Evolutionary conservation across 2,888 invertebrate species (phyloP), one percentile per base, ranked within the genome.

Genomic region (Ophioninae sp.): DNA sequence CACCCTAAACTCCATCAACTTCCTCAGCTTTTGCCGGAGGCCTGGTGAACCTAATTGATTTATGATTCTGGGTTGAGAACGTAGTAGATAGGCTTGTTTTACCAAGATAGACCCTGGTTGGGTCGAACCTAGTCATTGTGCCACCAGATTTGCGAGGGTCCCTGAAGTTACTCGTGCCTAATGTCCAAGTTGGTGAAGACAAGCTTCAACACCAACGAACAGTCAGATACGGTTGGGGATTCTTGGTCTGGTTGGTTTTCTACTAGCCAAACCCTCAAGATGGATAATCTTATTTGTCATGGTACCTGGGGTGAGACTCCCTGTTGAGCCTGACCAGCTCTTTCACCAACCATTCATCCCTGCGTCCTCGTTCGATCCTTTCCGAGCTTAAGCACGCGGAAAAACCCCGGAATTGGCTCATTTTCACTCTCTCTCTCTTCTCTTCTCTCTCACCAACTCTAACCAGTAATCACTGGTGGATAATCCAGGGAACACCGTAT

Each of bases 241-340:
- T 68, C 21, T 62, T 23, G 7, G 81, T 73, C 78, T 78, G 72
- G 59, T 74, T 75, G 78, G 74, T 79, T 79, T 85, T 82, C 69
- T 78, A 86, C 85, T 85, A 85, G 78, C 73, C 80, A 82, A 82
- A 83, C 83, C 81, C 79, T 84, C 81, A 75, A 81, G 85, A 86
- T 75, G 85, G 87, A 77, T 88, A 88, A 89, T 87, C 88, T 86
- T 86, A 88, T 89, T 89, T 89, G 88, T 87, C 88, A 86, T 85
- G 84, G 79, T 23, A 83, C 39, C 80, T 30, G 85, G 85, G 87
- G 86, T 85, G 87, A 76, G 87, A 76, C 73, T 77, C 73, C 77
- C 41, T 72, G 73, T 77, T 74, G 70, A 64, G 65, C 70, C 79
- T 82, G 73, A 79, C 68, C 69, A 76, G 79, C 78, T 20, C 65